Conservation (phyloP, 2,797 vertebrate species). For the Threskiornis aethiopicus region DNA sequence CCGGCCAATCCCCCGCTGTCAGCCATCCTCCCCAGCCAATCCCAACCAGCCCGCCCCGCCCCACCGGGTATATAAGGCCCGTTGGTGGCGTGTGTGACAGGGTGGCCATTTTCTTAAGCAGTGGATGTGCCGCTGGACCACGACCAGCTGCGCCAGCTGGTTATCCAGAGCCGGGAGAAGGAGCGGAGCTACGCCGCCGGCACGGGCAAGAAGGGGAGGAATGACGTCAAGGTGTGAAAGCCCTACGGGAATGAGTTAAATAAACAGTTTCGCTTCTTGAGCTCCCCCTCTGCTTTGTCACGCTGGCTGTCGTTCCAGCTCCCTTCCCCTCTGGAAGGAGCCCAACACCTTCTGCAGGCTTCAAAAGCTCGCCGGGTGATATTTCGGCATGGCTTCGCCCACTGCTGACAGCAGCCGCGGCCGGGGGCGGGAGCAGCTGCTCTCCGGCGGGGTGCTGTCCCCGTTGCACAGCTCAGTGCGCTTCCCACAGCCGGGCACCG, state of each 20-base stretch:
- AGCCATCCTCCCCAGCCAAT: background rate
- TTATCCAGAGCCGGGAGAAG: background rate
- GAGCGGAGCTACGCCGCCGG: rapidly evolving
- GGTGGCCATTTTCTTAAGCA: background rate
- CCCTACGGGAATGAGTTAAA: rapidly evolving
- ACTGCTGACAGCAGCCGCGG: rapidly evolving
- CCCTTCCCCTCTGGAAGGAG: background rate
- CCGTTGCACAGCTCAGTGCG: rapidly evolving
- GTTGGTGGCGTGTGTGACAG: rapidly evolving
- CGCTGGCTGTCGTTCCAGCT: background rate
- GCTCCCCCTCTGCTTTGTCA: background rate
- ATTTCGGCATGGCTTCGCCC: background rate
- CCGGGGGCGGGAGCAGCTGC: background rate
- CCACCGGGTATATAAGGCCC: rapidly evolving
- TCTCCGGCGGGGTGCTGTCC: rapidly evolving
- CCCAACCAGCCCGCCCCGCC: background rate
- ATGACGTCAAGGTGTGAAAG: rapidly evolving
- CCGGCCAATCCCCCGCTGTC: background rate
- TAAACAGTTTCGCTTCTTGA: background rate
- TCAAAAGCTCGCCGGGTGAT: background rate
- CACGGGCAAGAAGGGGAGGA: background rate
- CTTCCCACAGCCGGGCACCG: rapidly evolving
- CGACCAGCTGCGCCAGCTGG: background rate
- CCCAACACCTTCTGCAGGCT: background rate
- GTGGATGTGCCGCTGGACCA: slow-evolving; percentile 49